Percentiles rank a stretch among this genome's conserved stretches.
Conservation (phyloP, 2,797 vertebrate species). For the Falco berigora region DNA sequence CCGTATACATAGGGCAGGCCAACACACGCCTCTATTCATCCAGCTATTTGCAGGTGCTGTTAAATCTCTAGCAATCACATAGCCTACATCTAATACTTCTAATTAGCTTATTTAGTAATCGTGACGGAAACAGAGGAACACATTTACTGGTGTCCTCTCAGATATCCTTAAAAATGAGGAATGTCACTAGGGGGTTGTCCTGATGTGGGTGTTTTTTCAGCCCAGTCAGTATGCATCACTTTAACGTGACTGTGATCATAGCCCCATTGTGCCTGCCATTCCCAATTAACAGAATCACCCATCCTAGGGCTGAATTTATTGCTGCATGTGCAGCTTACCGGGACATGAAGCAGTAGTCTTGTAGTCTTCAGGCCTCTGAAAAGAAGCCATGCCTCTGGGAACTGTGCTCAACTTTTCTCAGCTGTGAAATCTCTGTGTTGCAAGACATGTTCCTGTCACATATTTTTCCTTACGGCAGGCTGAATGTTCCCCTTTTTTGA, state of each 20-base stretch:
- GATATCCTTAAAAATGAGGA: constrained; percentile 18
- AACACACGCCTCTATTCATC: neutral
- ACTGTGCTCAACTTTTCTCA: neutral
- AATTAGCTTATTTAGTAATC: constrained; percentile 35
- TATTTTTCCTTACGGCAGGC: neutral
- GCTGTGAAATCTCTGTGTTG: constrained; percentile 19
- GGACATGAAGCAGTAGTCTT: neutral
- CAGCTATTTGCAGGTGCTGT: neutral
- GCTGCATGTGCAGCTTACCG: constrained; percentile 13
- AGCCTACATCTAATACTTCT: constrained; percentile 24
- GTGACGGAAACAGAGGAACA: constrained; percentile 18
- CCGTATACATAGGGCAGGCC: neutral
- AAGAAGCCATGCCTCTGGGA: constrained; percentile 12
- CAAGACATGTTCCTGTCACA: neutral
- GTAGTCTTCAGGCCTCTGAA: neutral
- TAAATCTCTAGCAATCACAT: constrained; percentile 12
- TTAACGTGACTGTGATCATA: neutral
- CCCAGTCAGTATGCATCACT: constrained; percentile 29
- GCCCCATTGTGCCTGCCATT: constrained; percentile 1
- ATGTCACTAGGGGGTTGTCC: constrained; percentile 10
- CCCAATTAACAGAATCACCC: neutral
- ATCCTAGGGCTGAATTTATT: neutral
- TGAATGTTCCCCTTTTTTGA: neutral
- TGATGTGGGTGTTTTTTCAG: constrained; percentile 24
- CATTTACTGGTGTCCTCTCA: constrained; percentile 18